Percentiles rank a stretch among this genome's conserved stretches.
Evolutionary conservation across 2,888 invertebrate genomes (phyloP).

Genomic region (Nomada ruficornis): DNA sequence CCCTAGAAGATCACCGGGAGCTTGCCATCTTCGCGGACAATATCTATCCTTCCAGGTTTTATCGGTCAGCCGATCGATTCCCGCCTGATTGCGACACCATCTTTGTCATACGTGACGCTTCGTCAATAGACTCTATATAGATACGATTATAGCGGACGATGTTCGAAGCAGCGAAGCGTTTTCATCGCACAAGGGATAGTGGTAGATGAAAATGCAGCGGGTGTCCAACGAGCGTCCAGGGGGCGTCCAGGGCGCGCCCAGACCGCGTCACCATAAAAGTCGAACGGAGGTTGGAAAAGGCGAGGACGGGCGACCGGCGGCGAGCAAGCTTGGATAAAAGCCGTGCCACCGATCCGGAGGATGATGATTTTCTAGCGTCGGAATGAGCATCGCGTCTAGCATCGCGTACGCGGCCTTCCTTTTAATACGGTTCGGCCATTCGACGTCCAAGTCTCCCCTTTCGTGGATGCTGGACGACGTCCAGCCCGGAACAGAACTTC

Average conservation of each 20-base stretch:
- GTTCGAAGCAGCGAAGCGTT: neutral
- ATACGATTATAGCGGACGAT: neutral
- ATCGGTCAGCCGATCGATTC: conserved; percentile 60
- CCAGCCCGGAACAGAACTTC: conserved; percentile 73
- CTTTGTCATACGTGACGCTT: conserved; percentile 71
- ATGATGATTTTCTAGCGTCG: conserved; percentile 40
- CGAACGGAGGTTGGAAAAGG: neutral
- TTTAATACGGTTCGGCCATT: conserved; percentile 72
- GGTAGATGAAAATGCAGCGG: neutral
- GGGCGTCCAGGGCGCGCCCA: no score
- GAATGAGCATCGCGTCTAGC: conserved; percentile 62
- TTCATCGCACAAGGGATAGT: neutral
- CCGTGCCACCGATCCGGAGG: neutral
- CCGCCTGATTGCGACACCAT: conserved; percentile 73
- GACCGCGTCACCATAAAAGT: neutral
- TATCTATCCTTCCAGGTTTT: conserved; percentile 52
- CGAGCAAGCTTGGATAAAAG: neutral
- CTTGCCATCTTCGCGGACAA: conserved; percentile 51
- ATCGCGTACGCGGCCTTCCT: conserved; percentile 68
- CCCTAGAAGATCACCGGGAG: conserved; percentile 35
- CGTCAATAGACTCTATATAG: conserved; percentile 18
- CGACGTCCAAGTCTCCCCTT: conserved; percentile 14
- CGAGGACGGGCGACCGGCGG: no score
- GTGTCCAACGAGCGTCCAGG: neutral
- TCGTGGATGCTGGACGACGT: conserved; percentile 73